A percentile compares a stretch with the other conserved stretches of the same genome.
phyloP scores from a whole-genome alignment of 2,113 vertebrate genomes.

The Stegostoma tigrinum region DNA sequence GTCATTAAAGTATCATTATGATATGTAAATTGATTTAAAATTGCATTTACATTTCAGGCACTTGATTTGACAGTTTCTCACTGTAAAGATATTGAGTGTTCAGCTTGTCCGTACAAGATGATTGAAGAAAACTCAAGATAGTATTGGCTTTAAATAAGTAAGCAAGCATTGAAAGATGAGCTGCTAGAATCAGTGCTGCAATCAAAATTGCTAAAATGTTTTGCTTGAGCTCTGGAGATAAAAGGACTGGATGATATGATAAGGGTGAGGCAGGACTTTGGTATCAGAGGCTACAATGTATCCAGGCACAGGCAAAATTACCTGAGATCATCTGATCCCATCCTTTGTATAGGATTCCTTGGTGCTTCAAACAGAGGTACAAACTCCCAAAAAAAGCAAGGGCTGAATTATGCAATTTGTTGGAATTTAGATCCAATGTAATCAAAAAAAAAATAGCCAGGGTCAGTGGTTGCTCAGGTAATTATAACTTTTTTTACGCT shows the following conservation, averaged over 20 bases:
- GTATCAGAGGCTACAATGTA: background rate
- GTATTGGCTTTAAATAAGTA: background rate
- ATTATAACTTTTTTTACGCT: background rate
- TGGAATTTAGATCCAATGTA: background rate
- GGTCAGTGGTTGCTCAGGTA: background rate
- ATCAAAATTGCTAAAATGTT: background rate
- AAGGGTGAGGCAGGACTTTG: background rate
- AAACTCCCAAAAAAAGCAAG: background rate
- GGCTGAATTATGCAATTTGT: background rate
- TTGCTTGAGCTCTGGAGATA: background rate
- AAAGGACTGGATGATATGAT: background rate
- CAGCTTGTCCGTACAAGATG: background rate
- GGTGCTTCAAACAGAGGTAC: background rate
- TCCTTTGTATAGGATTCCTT: background rate
- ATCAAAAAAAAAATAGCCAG: background rate
- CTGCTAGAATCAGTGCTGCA: background rate
- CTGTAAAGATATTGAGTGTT: too few relatives aligned
- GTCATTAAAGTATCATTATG: background rate
- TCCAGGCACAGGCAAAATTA: background rate
- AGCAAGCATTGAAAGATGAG: background rate
- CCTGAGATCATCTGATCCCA: background rate
- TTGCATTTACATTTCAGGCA: background rate
- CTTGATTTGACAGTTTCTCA: background rate
- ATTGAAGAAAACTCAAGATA: background rate
- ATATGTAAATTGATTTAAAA: background rate